A percentile compares a stretch with the other conserved stretches of the same genome.
Evolutionary conservation across 2,113 vertebrate genomes (phyloP).

Genomic region (Oncorhynchus clarkii): DNA sequence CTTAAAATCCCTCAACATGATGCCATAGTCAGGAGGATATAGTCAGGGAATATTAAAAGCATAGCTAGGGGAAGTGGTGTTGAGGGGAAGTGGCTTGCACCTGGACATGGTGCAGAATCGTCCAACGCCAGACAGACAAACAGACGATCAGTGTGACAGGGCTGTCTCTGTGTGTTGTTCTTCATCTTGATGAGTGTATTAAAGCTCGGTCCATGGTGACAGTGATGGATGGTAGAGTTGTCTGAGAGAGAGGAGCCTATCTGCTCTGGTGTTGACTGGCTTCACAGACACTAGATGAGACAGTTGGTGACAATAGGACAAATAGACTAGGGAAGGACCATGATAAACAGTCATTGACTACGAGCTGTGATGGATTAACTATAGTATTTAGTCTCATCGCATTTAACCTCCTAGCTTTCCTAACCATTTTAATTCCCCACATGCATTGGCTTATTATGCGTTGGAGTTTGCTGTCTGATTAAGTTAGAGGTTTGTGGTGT

Average conservation of each 20-base stretch:
- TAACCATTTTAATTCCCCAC: no score
- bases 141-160: not conserved
- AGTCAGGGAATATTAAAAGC: not conserved
- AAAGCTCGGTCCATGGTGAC: slow-evolving; percentile 33
- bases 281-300: not conserved
- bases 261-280: not conserved
- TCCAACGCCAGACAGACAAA: not conserved
- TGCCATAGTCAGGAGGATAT: no score
- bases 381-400: no score
- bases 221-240: slow-evolving; percentile 51
- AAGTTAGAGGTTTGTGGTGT: no score
- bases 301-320: not conserved
- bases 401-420: no score
- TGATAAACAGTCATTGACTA: not conserved
- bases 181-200: slow-evolving; percentile 27
- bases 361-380: not conserved
- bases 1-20: not conserved
- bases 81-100: not conserved
- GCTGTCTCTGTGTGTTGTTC: not conserved
- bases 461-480: no score
- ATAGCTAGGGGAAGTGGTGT: not conserved
- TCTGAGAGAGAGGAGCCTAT: not conserved
- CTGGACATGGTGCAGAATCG: not conserved
- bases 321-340: not conserved
- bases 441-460: no score